phyloP scores from a whole-genome alignment of 2,797 vertebrate genomes.

The Rhinophrynus dorsalis region DNA sequence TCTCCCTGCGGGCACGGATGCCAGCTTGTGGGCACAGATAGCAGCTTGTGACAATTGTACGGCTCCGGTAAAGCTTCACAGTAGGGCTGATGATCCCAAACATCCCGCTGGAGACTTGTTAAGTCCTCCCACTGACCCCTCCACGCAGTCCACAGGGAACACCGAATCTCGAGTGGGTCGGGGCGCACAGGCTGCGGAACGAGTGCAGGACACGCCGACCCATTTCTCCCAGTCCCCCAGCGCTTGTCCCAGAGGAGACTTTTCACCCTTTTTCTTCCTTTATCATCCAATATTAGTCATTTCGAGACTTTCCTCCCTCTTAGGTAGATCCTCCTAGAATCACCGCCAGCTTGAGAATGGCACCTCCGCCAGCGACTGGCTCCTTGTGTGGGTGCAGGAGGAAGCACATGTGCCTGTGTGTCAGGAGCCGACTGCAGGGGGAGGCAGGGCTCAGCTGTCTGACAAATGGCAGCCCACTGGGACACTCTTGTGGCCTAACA shows the following conservation, averaged over 20 bases:
- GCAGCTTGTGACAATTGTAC: background rate
- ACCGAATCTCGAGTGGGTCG: background rate
- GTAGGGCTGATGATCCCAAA: background rate
- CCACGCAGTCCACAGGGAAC: background rate
- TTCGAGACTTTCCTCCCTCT: slow-evolving; percentile 44
- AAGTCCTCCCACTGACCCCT: slow-evolving; percentile 38
- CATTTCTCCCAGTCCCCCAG: background rate
- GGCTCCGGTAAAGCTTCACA: background rate
- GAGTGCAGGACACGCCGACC: background rate
- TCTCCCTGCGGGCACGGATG: background rate
- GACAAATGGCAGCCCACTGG: no score
- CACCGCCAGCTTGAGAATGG: slow-evolving; percentile 48
- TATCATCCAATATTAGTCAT: no score
- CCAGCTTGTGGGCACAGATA: background rate
- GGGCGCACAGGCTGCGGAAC: background rate
- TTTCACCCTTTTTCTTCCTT: no score
- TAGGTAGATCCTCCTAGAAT: slow-evolving; percentile 46
- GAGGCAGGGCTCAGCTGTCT: no score
- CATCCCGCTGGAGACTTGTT: slow-evolving; percentile 56
- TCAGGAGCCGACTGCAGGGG: no score
- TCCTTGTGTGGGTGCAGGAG: no score
- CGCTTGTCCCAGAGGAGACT: background rate
- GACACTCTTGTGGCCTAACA: no score
- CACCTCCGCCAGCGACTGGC: background rate
- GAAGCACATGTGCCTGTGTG: no score